Base-by-base conservation (phyloP, 2,888 invertebrate species). In the Platynereis dumerilii region DNA sequence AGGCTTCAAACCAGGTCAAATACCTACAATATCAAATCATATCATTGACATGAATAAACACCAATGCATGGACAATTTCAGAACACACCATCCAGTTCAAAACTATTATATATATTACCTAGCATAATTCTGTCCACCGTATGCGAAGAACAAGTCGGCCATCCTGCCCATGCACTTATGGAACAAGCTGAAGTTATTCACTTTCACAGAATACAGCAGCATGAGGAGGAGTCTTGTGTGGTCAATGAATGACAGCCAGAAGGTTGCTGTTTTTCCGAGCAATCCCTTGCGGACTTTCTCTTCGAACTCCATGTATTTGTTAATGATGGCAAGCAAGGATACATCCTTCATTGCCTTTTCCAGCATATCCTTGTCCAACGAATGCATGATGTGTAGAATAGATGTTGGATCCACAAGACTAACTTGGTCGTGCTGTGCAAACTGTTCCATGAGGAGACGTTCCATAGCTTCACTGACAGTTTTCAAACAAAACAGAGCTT, bases 161-260 rank as follows among this genome's bases (percentile, higher is more conserved):
- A 34, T 34, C 12, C 34, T 34, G 34, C 5, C 12, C 12, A 34
- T 34, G 34, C 34, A 34, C 12, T 34, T 5, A 7, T 5, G 7
- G 12, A 7, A 34, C 5, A 34, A 12, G 12, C 12, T 12, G 34
- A 34, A 34, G 55, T 34, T 12, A 12, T 34, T 34, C 12, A 5
- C 12, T 34, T 34, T 34, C 34, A 34, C 34, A 7, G 34, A 5
- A 7, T 34, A 5, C 5, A 7, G 34, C 12, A 34, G 12, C 34
- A 7, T 5, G 7, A 71, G 53, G 7, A 65, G 55, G 26, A 67
- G 60, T 65, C 67, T 67, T 10, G 63, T 48, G 60, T 72, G 69
- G 60, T 71, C 60, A 58, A 69, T 64, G 48, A 66, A 69, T 2
- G 64, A 55, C 53, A 69, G 42, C 69, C 69, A 71, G 57, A 70